These are phyloP conservation scores for Tolmerus cingulatus DNA, from an alignment of 2,888 invertebrate genomes.

Conservation along the genomic window DNA sequence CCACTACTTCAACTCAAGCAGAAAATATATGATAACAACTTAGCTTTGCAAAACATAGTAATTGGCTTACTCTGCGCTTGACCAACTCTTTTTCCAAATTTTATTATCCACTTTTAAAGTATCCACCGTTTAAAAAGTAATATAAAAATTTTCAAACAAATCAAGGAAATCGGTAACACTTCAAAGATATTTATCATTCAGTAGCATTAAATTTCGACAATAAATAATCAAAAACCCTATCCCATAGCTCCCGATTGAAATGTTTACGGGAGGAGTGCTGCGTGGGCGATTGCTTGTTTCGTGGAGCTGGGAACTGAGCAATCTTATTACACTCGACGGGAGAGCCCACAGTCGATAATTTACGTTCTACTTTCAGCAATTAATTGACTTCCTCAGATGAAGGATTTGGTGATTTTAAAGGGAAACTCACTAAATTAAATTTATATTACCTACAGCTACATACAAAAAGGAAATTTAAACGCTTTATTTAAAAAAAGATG, in stretches of 20 bases:
- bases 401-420: neutral
- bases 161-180: neutral
- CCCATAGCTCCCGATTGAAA: neutral
- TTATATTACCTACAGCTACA: neutral
- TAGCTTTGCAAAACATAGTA: too few relatives aligned
- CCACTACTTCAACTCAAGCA: too few relatives aligned
- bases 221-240: neutral
- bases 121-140: neutral
- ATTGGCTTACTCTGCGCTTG: neutral
- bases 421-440: neutral
- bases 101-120: neutral
- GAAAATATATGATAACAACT: too few relatives aligned
- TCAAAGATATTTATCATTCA: neutral
- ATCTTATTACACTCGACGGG: neutral
- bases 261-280: neutral
- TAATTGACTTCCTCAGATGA: neutral
- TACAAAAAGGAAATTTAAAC: neutral
- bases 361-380: neutral
- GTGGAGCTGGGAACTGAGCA: neutral
- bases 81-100: neutral
- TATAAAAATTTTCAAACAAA: neutral
- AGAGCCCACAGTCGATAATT: neutral
- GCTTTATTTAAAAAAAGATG: neutral
- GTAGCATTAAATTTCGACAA: neutral
- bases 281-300: neutral